phyloP scores from a whole-genome alignment of 2,888 invertebrate genomes.

The Cepaea hortensis region DNA sequence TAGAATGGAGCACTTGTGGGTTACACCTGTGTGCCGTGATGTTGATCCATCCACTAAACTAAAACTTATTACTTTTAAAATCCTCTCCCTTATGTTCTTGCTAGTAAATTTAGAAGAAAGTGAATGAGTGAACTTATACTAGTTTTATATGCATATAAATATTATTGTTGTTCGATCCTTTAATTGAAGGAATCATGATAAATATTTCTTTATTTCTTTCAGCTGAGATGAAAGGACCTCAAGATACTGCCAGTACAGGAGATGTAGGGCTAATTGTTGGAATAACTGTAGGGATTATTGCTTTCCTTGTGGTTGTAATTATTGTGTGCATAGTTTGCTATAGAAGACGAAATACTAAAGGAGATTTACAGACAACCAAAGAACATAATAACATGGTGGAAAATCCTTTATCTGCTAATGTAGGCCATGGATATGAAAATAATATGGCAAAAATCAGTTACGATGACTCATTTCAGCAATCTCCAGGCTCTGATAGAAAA shows the following conservation, averaged over 20 bases:
- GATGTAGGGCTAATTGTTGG: conserved; percentile 64
- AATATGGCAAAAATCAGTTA: conserved; percentile 31
- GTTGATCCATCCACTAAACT: too few relatives aligned
- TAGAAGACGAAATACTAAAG: conserved; percentile 47
- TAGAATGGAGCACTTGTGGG: too few relatives aligned
- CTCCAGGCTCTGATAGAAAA: conserved; percentile 22
- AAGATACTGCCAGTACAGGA: conserved; percentile 52
- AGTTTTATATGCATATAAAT: neutral
- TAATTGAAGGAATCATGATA: neutral
- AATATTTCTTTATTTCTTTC: neutral
- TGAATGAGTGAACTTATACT: neutral
- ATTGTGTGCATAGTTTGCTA: conserved; percentile 64
- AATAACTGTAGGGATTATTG: conserved; percentile 62
- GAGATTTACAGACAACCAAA: conserved; percentile 10
- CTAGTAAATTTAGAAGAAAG: too few relatives aligned
- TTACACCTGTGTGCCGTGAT: too few relatives aligned
- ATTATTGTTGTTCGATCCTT: neutral
- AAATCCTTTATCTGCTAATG: conserved; percentile 9
- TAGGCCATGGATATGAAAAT: conserved; percentile 48
- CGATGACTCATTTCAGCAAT: conserved; percentile 2
- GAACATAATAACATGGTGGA: conserved; percentile 38
- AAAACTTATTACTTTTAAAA: too few relatives aligned
- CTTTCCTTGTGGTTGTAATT: conserved; percentile 58
- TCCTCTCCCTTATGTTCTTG: too few relatives aligned
- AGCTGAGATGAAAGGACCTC: neutral